Evolutionary conservation across 2,888 invertebrate species (phyloP).

Genomic region (Labia minor): DNA sequence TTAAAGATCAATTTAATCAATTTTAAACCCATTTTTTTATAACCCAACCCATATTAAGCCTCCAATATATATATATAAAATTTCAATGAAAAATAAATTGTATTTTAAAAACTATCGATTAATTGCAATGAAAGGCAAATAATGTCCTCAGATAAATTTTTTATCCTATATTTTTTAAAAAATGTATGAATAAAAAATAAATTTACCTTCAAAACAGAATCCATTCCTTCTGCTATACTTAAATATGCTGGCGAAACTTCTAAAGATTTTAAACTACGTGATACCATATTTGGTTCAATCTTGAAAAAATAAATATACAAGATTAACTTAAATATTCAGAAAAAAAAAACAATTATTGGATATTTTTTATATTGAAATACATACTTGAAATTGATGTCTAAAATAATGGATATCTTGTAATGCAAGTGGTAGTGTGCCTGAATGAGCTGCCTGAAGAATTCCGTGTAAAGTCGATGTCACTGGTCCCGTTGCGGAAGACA

Average conservation of each 20-base stretch:
- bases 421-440: constrained; percentile 13
- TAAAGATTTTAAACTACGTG: constrained; percentile 8
- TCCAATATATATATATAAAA: no score
- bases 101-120: no score
- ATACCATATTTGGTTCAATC: constrained; percentile 18
- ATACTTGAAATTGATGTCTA: constrained; percentile 18
- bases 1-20: no score
- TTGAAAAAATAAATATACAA: no score
- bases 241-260: constrained; percentile 19
- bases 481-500: constrained; percentile 22
- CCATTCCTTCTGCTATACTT: constrained; percentile 18
- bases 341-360: not conserved
- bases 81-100: no score
- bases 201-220: constrained; percentile 20
- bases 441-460: constrained; percentile 13
- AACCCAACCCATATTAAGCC: no score
- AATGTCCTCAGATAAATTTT: no score
- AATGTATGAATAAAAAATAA: no score
- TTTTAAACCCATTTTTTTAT: no score
- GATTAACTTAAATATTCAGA: not conserved
- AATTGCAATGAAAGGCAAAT: no score
- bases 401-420: constrained; percentile 21
- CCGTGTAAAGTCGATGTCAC: constrained; percentile 16
- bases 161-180: no score
- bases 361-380: not conserved